These are phyloP conservation scores for Leptobrachium leishanense DNA, from an alignment of 2,113 vertebrate species.

Conservation along the genomic window DNA sequence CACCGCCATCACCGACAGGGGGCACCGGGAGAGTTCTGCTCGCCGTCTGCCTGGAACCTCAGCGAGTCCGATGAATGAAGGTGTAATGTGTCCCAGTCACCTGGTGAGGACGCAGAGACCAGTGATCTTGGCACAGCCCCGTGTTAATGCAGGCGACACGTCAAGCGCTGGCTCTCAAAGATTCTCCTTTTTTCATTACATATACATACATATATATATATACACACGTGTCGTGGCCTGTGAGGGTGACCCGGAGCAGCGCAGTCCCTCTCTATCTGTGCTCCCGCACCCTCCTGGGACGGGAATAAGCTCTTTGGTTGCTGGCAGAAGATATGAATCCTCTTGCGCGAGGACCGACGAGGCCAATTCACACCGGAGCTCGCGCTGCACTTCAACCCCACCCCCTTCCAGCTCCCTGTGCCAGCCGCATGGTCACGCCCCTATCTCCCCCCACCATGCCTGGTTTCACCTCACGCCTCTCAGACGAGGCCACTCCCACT, in stretches of 20 bases:
- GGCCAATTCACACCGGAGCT: constrained; percentile 17
- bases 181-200: too few relatives aligned
- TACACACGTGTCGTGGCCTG: too few relatives aligned
- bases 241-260: too few relatives aligned
- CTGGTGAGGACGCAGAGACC: too few relatives aligned
- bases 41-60: too few relatives aligned
- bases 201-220: too few relatives aligned
- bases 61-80: not conserved
- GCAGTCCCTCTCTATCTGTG: not conserved
- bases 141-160: too few relatives aligned
- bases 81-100: too few relatives aligned
- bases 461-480: constrained; percentile 2
- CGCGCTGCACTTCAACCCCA: constrained; percentile 8
- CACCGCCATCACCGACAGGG: constrained; percentile 72
- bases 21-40: not conserved
- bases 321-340: not conserved
- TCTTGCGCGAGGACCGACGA: not conserved
- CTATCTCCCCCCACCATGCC: constrained; percentile 1
- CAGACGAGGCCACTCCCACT: not conserved
- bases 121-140: too few relatives aligned
- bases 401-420: not conserved
- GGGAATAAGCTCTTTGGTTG: not conserved
- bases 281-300: not conserved
- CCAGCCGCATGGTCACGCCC: constrained; percentile 21
- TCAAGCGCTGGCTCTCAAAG: too few relatives aligned